Evolutionary conservation across 1,140 invertebrate genomes (phyloP).

Genomic region (Lordiphosa collinella): DNA sequence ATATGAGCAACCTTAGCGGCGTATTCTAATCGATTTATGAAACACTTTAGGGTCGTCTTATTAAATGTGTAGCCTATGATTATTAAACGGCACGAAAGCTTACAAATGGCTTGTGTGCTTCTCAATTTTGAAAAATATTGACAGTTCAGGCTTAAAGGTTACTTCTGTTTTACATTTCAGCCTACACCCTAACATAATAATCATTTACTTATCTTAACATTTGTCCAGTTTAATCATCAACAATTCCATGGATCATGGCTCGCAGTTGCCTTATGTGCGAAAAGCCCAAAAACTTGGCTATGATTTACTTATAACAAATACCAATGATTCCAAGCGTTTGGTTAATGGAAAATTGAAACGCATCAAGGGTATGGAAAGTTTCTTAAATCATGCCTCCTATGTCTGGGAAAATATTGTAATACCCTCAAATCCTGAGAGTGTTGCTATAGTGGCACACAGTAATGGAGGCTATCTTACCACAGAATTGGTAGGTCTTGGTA

Average conservation of each 20-base stretch:
- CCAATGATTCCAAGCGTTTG: constrained; percentile 84
- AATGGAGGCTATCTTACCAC: constrained; percentile 86
- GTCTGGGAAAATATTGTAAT: constrained; percentile 86
- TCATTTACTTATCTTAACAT: neutral
- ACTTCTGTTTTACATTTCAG: too few relatives aligned
- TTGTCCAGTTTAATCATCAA: constrained; percentile 87
- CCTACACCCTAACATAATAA: too few relatives aligned
- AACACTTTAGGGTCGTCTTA: too few relatives aligned
- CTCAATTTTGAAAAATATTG: too few relatives aligned
- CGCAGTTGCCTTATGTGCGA: constrained; percentile 88
- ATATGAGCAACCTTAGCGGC: too few relatives aligned
- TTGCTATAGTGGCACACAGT: constrained; percentile 88
- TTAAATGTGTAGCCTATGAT: too few relatives aligned
- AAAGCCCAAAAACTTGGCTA: constrained; percentile 84
- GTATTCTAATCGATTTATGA: too few relatives aligned
- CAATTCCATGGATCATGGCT: constrained; percentile 86
- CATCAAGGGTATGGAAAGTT: constrained; percentile 80
- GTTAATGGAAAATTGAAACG: constrained; percentile 50
- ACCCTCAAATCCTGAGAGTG: constrained; percentile 82
- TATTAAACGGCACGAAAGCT: too few relatives aligned
- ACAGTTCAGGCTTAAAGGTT: too few relatives aligned
- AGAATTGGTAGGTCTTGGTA: constrained; percentile 81
- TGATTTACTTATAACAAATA: constrained; percentile 87
- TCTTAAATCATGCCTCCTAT: constrained; percentile 84
- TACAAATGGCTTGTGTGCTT: too few relatives aligned